Evolutionary conservation across 1,140 invertebrate species (phyloP).

Genomic region (Drosophila lowei): DNA sequence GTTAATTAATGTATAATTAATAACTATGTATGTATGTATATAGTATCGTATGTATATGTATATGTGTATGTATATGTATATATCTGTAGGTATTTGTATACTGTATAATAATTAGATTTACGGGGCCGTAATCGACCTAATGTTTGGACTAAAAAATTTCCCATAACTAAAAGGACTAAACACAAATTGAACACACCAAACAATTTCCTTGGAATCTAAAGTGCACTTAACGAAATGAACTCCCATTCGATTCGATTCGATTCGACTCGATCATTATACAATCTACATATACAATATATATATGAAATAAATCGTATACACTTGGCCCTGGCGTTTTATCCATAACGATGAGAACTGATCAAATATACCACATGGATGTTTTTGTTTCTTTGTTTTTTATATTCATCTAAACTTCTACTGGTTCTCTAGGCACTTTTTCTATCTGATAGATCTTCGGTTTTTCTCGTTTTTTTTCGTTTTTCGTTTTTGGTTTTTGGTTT

Average conservation of each 20-base stretch:
- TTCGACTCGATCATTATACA: too few relatives aligned
- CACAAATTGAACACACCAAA: slow-evolving; percentile 45
- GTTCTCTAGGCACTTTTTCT: slow-evolving; percentile 74
- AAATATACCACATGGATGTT: slow-evolving; percentile 2
- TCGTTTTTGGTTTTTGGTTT: slow-evolving; percentile 3
- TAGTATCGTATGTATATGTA: background rate
- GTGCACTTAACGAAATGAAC: slow-evolving; percentile 3
- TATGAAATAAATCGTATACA: slow-evolving; percentile 50
- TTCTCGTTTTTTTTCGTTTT: background rate
- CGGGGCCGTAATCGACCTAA: slow-evolving; percentile 14
- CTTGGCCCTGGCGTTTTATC: slow-evolving; percentile 21
- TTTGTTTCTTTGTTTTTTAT: background rate
- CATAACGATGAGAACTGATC: slow-evolving; percentile 18
- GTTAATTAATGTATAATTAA: slow-evolving; percentile 14
- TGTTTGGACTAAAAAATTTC: slow-evolving; percentile 45
- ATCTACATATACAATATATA: too few relatives aligned
- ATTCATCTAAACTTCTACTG: slow-evolving; percentile 44
- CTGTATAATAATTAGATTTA: slow-evolving; percentile 14
- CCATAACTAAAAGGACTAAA: slow-evolving; percentile 33
- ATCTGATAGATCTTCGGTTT: slow-evolving; percentile 30
- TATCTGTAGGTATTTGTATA: slow-evolving; percentile 29
- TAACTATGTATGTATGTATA: background rate
- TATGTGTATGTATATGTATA: slow-evolving; percentile 14
- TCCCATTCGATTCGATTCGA: too few relatives aligned
- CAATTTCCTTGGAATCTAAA: slow-evolving; percentile 31